Percentiles rank a stretch among this genome's conserved stretches.
phyloP scores from a whole-genome alignment of 1,140 invertebrate genomes.

The Trichogramma pretiosum region DNA sequence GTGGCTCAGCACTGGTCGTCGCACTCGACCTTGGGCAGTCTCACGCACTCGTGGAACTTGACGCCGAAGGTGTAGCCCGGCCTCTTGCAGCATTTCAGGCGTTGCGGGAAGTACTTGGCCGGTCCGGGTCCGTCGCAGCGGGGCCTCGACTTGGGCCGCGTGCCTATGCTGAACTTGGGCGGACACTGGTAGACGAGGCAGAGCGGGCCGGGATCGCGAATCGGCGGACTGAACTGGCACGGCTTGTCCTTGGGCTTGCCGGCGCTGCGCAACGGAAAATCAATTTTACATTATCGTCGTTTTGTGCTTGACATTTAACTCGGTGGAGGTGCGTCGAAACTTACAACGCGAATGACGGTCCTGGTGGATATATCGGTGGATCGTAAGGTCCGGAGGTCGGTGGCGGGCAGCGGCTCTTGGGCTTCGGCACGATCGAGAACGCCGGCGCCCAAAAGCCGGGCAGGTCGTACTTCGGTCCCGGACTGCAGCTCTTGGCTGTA shows the following conservation, averaged over 20 bases:
- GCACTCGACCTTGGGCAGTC: constrained; percentile 22
- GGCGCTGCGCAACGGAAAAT: background rate
- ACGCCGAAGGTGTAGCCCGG: constrained; percentile 23
- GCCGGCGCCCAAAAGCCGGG: constrained; percentile 8
- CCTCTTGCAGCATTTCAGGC: constrained; percentile 2
- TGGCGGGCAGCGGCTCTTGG: background rate
- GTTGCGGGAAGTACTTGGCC: constrained; percentile 12
- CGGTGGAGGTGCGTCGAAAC: too few species aligned
- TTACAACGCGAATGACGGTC: constrained; percentile 10
- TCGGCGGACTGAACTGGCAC: background rate
- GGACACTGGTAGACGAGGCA: background rate
- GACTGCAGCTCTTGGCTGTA: background rate
- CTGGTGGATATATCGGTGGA: background rate
- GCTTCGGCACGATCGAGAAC: background rate
- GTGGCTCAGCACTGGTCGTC: constrained; percentile 27
- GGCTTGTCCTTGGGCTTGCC: background rate
- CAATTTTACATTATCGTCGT: background rate
- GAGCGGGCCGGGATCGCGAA: background rate
- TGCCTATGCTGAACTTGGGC: background rate
- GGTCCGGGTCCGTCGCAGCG: constrained; percentile 23
- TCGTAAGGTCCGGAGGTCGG: constrained; percentile 3
- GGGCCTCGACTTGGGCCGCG: background rate
- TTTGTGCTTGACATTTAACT: too few species aligned
- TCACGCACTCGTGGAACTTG: constrained; percentile 22
- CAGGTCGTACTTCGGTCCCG: constrained; percentile 10